phyloP scores from a whole-genome alignment of 2,113 vertebrate species.

The Motacilla tschutschensis region DNA sequence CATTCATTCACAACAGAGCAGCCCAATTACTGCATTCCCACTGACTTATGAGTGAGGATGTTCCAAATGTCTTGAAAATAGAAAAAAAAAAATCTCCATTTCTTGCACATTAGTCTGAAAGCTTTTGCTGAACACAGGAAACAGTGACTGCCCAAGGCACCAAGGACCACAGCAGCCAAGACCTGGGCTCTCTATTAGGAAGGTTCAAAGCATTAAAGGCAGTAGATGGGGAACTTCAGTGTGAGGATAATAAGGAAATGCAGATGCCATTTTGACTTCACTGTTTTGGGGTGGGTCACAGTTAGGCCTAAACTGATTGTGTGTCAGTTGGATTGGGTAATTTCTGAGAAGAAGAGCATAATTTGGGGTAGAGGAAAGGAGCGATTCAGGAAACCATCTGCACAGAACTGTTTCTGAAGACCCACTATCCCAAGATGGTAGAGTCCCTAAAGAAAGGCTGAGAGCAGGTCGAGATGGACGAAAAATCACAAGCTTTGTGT shows the following conservation, averaged over 20 bases:
- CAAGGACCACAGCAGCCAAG: background rate
- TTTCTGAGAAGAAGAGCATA: background rate
- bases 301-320: background rate
- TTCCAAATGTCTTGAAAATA: conserved; percentile 33
- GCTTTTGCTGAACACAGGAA: background rate
- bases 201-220: background rate
- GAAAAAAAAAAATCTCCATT: conserved; percentile 16
- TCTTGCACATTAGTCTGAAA: conserved; percentile 7
- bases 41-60: conserved; percentile 38
- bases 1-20: conserved; percentile 39
- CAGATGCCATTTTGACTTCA: background rate
- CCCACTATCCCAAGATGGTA: background rate
- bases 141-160: background rate
- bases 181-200: background rate
- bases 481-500: background rate
- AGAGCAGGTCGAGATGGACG: rapidly evolving
- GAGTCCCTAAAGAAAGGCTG: background rate
- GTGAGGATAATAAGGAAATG: background rate
- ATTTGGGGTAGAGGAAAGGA: background rate
- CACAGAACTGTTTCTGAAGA: background rate
- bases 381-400: background rate
- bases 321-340: background rate
- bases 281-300: background rate
- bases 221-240: background rate
- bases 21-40: conserved; percentile 10